Evolutionary conservation across 2,797 vertebrate species (phyloP).

Genomic region (Apogon hyalosoma): DNA sequence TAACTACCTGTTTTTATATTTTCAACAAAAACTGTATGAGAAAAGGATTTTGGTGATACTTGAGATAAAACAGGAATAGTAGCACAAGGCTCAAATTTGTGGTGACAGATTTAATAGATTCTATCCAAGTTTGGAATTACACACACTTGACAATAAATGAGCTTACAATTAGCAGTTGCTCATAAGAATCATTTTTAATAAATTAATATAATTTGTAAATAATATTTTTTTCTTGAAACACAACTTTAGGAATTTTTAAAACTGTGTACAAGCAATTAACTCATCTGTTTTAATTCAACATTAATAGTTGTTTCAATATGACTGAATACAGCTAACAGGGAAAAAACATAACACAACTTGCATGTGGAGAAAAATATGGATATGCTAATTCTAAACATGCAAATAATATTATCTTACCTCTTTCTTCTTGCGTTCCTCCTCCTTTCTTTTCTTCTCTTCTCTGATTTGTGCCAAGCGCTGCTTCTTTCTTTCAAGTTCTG

Average conservation of each 20-base stretch:
- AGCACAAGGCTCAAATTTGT: not conserved
- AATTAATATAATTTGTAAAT: no score
- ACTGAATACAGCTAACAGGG: no score
- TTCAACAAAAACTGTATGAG: not conserved
- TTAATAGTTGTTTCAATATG: not conserved
- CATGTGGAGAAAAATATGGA: no score
- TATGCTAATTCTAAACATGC: not conserved
- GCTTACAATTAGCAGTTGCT: no score
- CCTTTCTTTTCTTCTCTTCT: conserved; percentile 98
- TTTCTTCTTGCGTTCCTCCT: conserved; percentile 98
- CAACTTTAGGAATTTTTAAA: no score
- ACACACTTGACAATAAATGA: not conserved
- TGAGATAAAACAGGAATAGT: not conserved
- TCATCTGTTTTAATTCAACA: not conserved
- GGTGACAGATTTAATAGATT: not conserved
- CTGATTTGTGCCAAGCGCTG: conserved; percentile 97
- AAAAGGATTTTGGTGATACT: not conserved
- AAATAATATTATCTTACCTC: conserved; percentile 83
- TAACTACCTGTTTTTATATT: not conserved
- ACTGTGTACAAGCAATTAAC: no score
- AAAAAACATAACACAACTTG: no score
- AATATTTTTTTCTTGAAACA: no score
- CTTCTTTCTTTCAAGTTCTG: conserved; percentile 97
- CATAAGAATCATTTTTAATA: no score
- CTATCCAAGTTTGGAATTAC: not conserved